Evolutionary conservation across 2,797 vertebrate genomes (phyloP).

Genomic region (Anniella stebbinsi): DNA sequence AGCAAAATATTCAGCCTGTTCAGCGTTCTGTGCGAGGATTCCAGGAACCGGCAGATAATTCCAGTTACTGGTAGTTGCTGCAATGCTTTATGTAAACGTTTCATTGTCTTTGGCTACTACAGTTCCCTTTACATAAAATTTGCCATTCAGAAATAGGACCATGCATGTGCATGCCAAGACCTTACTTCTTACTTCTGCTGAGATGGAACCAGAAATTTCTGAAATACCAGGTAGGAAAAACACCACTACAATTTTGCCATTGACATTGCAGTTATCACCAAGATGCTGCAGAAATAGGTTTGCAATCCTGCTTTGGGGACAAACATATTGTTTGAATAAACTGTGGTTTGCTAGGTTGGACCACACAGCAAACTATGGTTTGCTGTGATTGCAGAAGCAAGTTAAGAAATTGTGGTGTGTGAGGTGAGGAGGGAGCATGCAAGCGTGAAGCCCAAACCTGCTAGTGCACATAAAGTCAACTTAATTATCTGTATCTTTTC

Average conservation of each 20-base stretch:
- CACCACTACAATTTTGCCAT: not conserved
- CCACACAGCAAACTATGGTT: not conserved
- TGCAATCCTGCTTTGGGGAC: not conserved
- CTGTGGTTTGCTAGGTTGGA: not conserved
- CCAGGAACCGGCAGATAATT: not conserved
- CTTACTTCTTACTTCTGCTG: slow-evolving; percentile 32
- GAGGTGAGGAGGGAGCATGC: no score
- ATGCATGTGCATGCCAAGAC: slow-evolving; percentile 20
- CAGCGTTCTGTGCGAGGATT: not conserved
- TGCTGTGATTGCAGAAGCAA: not conserved
- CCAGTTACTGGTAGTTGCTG: slow-evolving; percentile 1
- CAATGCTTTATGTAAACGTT: slow-evolving; percentile 63
- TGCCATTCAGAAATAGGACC: slow-evolving; percentile 5
- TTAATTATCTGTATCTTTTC: not conserved
- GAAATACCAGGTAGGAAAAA: not conserved
- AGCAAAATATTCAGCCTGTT: not conserved
- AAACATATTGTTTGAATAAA: not conserved
- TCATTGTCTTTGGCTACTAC: slow-evolving; percentile 50
- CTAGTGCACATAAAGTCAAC: no score
- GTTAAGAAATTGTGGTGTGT: no score
- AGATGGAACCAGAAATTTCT: not conserved
- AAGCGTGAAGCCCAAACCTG: no score
- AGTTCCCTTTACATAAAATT: slow-evolving; percentile 41
- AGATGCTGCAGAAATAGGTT: not conserved
- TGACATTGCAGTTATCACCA: not conserved